phyloP scores from a whole-genome alignment of 2,888 invertebrate genomes.

The Aphodius granarius region DNA sequence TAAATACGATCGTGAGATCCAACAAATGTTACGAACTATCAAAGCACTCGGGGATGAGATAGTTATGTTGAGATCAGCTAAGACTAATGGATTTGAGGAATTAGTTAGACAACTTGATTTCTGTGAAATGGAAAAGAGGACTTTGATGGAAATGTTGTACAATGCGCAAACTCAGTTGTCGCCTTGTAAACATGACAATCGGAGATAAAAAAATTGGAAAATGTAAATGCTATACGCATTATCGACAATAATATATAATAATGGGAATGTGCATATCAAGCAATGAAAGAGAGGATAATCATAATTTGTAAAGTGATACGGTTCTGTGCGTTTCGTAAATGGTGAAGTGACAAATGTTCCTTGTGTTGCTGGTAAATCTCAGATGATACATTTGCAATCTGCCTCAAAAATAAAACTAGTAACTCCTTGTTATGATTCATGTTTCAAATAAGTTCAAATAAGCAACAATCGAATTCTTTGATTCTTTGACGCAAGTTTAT shows the following conservation, averaged over 20 bases:
- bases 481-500: too few relatives aligned
- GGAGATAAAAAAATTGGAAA: neutral
- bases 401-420: neutral
- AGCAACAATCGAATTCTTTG: too few relatives aligned
- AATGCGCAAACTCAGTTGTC: neutral
- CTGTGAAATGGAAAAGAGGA: neutral
- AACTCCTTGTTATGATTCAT: neutral
- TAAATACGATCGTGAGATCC: neutral
- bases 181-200: neutral
- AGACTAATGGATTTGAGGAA: neutral
- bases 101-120: neutral
- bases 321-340: neutral
- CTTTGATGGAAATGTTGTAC: conserved; percentile 1
- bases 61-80: neutral
- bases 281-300: neutral
- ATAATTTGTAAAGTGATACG: neutral
- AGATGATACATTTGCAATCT: neutral
- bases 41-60: neutral
- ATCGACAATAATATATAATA: neutral
- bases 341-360: neutral
- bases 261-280: too few relatives aligned
- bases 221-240: neutral
- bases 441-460: too few relatives aligned
- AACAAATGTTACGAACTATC: neutral
- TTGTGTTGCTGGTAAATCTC: neutral